Evolutionary conservation across 2,888 invertebrate genomes (phyloP), one percentile per base, ranked within the genome.

Genomic region (Glaucopsyche alexis): DNA sequence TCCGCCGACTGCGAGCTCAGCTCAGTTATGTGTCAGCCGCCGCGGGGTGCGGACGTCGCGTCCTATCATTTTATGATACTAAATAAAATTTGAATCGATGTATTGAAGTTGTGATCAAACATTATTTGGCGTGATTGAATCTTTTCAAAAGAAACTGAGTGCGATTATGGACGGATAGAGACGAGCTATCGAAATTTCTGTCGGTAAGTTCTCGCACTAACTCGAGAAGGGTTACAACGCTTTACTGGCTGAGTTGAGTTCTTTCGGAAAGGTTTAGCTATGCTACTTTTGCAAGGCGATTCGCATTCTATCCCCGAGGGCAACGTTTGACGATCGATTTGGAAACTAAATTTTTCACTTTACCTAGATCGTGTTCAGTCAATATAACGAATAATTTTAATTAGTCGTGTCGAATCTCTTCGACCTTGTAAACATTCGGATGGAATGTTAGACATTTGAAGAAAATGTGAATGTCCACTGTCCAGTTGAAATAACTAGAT

Each of bases 71-170:
- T 50, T 60, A 71, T 77, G 82, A 82, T 81, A 80, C 79, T 79
- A 85, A 85, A 84, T 79, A 77, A 81, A 82, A 84, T 83, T 82
- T 84, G 85, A 87, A 85, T 85, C 85, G 87, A 90, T 90, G 90
- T 82, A 69, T 69, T 69, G 29, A 69, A 69, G 47, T 82, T 75
- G 76, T 79, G 91, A 90, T 83, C 79, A 76, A 83, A 86, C 84
- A 84, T 81, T 84, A 83, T 81, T 81, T 85, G 73, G 75, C 80
- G 81, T 83, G 87, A 81, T 79, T 77, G 78, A 79, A 78, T 80
- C 76, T 75, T 83, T 83, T 81, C 81, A 75, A 77, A 83, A 80
- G 76, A 80, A 85, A 81, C 78, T 79, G 75, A 78, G 80, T 80
- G 81, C 80, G 78, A 78, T 79, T 79, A 81, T 85, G 85, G 79